A percentile compares a stretch with the other conserved stretches of the same genome.
Conservation (phyloP, 2,888 invertebrate genomes). For the Priocnemis perturbator region DNA sequence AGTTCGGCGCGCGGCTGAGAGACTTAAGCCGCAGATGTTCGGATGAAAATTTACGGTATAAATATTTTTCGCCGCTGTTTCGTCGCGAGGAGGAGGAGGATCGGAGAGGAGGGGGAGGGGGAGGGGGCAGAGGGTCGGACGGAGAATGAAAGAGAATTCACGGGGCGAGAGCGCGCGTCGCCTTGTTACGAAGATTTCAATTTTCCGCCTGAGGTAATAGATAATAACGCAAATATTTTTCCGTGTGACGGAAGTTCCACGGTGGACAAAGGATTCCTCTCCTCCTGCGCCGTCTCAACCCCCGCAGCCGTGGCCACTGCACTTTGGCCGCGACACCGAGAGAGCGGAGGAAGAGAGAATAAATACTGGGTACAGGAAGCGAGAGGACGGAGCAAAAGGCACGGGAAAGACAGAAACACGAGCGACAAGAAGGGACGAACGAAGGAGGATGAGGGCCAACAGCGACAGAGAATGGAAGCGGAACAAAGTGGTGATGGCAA, state of each 20-base stretch:
- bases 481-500: constrained; percentile 39
- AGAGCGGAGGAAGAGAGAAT: background rate
- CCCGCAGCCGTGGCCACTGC: background rate
- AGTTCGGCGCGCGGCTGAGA: too few species aligned
- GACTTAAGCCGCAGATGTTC: too few species aligned
- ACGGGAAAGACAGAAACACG: constrained; percentile 23
- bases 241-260: constrained; percentile 51
- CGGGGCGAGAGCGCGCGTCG: constrained; percentile 16
- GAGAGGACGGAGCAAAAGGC: constrained; percentile 17
- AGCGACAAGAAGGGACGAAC: constrained; percentile 18
- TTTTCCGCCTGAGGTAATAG: constrained; percentile 56
- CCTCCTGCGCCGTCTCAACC: background rate
- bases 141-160: background rate
- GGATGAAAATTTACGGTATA: too few species aligned
- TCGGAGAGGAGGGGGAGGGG: too few species aligned
- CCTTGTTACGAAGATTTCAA: constrained; percentile 47
- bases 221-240: constrained; percentile 59
- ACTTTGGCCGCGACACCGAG: background rate
- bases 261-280: constrained; percentile 50
- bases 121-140: too few species aligned
- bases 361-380: too few species aligned
- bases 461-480: constrained; percentile 22
- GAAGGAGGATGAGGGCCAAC: constrained; percentile 19
- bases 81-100: too few species aligned
- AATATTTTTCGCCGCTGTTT: too few species aligned